These are phyloP conservation scores for Pseudobourletiella spinata DNA, from an alignment of 1,140 invertebrate genomes.

Conservation along the genomic window DNA sequence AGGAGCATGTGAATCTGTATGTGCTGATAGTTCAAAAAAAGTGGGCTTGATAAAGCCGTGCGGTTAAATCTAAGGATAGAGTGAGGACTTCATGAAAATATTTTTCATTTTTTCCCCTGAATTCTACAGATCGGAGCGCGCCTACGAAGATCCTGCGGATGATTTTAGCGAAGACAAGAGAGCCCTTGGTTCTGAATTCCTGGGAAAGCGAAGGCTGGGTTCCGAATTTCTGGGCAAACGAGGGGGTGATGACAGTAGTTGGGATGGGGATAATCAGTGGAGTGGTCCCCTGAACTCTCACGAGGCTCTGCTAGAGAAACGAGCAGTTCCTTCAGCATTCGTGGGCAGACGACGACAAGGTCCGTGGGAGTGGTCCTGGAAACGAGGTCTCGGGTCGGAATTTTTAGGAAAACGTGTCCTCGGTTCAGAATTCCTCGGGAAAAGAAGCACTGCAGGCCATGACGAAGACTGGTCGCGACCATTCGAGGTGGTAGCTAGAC, in stretches of 20 bases:
- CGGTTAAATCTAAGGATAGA: background rate
- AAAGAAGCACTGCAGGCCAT: background rate
- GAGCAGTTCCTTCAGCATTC: slow-evolving; percentile 20
- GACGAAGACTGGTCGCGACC: background rate
- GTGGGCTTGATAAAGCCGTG: background rate
- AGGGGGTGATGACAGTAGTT: background rate
- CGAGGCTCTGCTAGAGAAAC: too few species aligned
- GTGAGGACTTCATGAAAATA: too few species aligned
- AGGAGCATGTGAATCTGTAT: too few species aligned
- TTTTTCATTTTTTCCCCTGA: too few species aligned
- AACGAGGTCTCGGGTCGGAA: slow-evolving; percentile 28
- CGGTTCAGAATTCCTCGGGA: slow-evolving; percentile 11
- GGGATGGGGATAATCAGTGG: background rate
- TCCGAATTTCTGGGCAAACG: slow-evolving; percentile 28
- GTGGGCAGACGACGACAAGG: slow-evolving; percentile 16
- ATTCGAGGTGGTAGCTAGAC: slow-evolving; percentile 4
- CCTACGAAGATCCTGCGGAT: background rate
- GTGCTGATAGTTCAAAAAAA: background rate
- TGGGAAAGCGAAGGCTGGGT: slow-evolving; percentile 27
- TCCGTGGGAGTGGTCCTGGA: slow-evolving; percentile 16
- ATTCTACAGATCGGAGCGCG: background rate
- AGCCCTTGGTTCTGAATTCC: slow-evolving; percentile 32
- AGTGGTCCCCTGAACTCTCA: background rate
- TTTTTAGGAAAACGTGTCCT: slow-evolving; percentile 22
- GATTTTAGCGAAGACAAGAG: slow-evolving; percentile 12